Base-by-base conservation (phyloP, 2,888 invertebrate genomes). In the Stegophylla sp. region DNA sequence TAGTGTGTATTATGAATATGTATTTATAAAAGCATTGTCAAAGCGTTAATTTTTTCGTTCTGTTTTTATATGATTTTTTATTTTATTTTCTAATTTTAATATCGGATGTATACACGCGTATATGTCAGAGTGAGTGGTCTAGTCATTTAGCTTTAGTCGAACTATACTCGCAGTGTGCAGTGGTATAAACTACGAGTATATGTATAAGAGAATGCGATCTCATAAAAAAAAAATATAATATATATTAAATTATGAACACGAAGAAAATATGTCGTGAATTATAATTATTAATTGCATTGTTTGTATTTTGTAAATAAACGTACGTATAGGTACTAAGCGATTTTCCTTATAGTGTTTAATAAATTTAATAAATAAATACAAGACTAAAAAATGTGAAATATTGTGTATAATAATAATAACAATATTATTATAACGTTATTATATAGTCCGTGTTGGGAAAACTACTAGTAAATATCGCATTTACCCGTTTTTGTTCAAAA, bases 121-220 rank as follows among this genome's bases (percentile, higher is more conserved):
- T 79, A 79, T 69, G 43, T 79, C 61, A 79, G 77, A 79, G 77
- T 79, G 77, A 69, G 61, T 53, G 77, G 48, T 79, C 77, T 79
- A 79, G 77, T 79, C 77, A 79, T 67, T 79, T 79, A 56, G 41
- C 41, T 66, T 41, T 43, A 26, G 48, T 77, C 67, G 45, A 53
- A 51, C n/a, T 59, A n/a, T n/a, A n/a, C n/a, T n/a, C n/a, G 15
- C 7, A 48, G 51, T 17, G 41, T n/a, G n/a, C n/a, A 64, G 75
- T 51, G 51, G 41, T 64, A 34, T n/a, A n/a, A n/a, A n/a, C n/a
- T n/a, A n/a, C n/a, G 48, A 26, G 12, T 26, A 43, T 43, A 63
- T 20, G 45, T 26, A 48, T 74, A 75, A 75, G 75, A 75, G 64
- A 64, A 75, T 51, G 64, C 51, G 77, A 77, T 77, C 77, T 77